Evolutionary conservation across 1,140 invertebrate genomes (phyloP).

Genomic region (Papilio machaon): DNA sequence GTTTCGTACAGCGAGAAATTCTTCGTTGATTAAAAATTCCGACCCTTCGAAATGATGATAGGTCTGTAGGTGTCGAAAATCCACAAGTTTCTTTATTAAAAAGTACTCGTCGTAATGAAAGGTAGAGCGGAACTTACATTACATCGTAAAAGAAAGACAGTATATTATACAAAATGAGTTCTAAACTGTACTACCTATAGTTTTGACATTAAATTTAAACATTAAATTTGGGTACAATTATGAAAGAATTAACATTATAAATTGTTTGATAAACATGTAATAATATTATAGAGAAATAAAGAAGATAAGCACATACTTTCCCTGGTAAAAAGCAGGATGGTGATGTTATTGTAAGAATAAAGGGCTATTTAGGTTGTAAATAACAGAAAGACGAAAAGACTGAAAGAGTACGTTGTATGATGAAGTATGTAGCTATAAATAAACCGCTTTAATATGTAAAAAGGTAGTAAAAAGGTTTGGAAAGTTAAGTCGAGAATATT

Average conservation of each 20-base stretch:
- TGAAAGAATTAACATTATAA: too few species aligned
- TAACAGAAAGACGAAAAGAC: too few species aligned
- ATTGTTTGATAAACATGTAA: too few species aligned
- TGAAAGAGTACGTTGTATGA: too few species aligned
- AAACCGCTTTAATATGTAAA: neutral
- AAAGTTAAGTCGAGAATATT: neutral
- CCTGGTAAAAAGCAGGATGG: too few species aligned
- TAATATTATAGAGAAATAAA: too few species aligned
- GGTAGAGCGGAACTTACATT: neutral
- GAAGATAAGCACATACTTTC: too few species aligned
- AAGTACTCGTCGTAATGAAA: conserved; percentile 30
- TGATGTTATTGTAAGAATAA: too few species aligned
- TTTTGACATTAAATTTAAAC: too few species aligned
- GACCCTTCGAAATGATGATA: conserved; percentile 33
- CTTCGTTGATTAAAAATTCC: conserved; percentile 39
- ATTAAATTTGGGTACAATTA: too few species aligned
- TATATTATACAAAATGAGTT: neutral
- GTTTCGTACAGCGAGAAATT: conserved; percentile 23
- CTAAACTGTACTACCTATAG: neutral
- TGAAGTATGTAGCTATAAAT: neutral
- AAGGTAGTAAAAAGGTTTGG: neutral
- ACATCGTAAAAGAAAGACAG: neutral
- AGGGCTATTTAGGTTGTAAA: too few species aligned
- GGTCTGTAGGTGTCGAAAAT: conserved; percentile 35
- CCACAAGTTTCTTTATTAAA: conserved; percentile 35